A percentile compares a stretch with the other conserved stretches of the same genome.
Evolutionary conservation across 1,140 invertebrate species (phyloP).

Genomic region (Lepidostoma basale): DNA sequence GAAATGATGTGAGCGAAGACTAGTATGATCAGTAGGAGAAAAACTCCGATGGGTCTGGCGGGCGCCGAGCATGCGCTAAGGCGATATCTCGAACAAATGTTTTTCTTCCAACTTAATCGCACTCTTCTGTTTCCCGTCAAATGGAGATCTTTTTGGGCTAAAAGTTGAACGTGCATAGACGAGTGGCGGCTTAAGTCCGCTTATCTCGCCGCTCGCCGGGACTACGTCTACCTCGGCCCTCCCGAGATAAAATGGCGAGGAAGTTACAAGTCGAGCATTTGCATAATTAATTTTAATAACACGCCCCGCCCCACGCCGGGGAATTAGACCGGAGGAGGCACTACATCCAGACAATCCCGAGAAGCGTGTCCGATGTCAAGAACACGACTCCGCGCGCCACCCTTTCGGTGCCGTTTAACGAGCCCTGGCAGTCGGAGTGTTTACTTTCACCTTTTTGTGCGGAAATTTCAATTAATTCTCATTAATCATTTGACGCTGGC

Average conservation of each 20-base stretch:
- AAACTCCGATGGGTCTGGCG: no score
- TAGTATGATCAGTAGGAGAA: background rate
- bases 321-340: constrained; percentile 9
- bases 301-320: background rate
- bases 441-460: constrained; percentile 14
- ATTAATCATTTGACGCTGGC: background rate
- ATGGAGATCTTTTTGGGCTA: background rate
- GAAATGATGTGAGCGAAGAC: background rate
- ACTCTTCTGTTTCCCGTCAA: background rate
- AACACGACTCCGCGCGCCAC: constrained; percentile 21
- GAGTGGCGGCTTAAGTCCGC: background rate
- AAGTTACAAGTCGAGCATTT: constrained; percentile 24
- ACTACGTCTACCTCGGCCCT: background rate
- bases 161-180: background rate
- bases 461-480: constrained; percentile 13
- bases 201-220: constrained; percentile 3
- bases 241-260: constrained; percentile 19
- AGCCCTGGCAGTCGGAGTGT: background rate
- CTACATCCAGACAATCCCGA: constrained; percentile 19
- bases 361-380: constrained; percentile 26
- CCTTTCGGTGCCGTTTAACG: background rate
- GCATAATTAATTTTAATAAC: constrained; percentile 32
- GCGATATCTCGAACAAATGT: no score
- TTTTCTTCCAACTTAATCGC: no score
- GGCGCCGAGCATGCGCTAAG: background rate